Percentiles rank a stretch among this genome's conserved stretches.
These are phyloP conservation scores for Otis tarda DNA, from an alignment of 2,113 vertebrate species.

Conservation along the genomic window DNA sequence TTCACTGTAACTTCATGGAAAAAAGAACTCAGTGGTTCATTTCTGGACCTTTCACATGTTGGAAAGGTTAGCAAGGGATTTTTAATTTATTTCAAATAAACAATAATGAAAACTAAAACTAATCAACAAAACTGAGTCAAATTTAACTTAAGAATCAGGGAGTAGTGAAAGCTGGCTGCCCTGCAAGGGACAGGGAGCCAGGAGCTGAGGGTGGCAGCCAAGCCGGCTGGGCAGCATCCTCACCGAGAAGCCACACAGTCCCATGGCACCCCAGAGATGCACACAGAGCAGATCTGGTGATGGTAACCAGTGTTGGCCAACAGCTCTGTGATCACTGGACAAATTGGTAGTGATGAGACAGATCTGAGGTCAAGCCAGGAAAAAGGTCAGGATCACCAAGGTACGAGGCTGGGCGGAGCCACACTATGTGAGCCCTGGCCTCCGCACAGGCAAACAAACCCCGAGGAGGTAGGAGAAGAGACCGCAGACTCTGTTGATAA, in stretches of 20 bases:
- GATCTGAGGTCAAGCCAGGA: background rate
- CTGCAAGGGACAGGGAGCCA: background rate
- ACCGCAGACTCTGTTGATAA: background rate
- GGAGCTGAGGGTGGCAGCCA: background rate
- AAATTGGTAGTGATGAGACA: background rate
- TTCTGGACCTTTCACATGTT: background rate
- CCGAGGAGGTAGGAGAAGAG: background rate
- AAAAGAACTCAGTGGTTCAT: background rate
- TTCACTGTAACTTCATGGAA: background rate
- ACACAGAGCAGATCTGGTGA: background rate
- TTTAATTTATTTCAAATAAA: background rate
- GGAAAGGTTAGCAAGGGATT: background rate
- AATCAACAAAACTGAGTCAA: background rate
- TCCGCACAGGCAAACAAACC: background rate
- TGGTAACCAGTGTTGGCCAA: background rate
- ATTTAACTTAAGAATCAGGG: background rate
- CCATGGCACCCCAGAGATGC: accelerated
- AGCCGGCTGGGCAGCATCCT: background rate
- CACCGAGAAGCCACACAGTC: accelerated
- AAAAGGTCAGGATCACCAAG: background rate
- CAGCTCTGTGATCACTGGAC: background rate
- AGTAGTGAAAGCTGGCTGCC: background rate
- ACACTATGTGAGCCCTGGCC: background rate
- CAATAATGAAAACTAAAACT: background rate
- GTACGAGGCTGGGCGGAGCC: background rate